Evolutionary conservation across 2,888 invertebrate species (phyloP), one percentile per base, ranked within the genome.

Genomic region (Azorinus chamasolen): DNA sequence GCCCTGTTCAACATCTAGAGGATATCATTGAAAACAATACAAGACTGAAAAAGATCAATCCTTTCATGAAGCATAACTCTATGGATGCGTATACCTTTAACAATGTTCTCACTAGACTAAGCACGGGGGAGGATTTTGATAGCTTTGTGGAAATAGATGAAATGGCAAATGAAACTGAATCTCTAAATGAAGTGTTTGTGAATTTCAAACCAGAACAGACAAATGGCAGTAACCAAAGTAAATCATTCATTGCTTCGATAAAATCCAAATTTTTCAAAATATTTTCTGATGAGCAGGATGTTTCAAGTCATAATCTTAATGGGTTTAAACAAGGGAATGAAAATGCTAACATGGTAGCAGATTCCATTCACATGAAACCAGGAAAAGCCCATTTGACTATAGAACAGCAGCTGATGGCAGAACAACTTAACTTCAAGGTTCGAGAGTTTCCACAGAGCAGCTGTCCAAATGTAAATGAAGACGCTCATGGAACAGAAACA

Each of bases 401-500:
- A 18, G 76, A 80, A 58, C 80, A 73, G 45, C 25, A 69, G 25
- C 51, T 54, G 37, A 54, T 76, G 22, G 80, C 80, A 10, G 43
- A 63, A 18, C 57, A 65, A 59, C 51, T 81, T 3, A 77, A 75
- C 46, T 87, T 87, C 72, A 74, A 73, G 43, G 87, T 87, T 14
- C 74, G 89, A 48, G 83, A 88, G 54, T 89, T 89, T 74, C 89
- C 89, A 18, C 71, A 75, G 57, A 89, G 89, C 57, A 89, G 89
- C 46, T 80, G 81, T 62, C 81, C 59, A 25, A 75, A 75, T 22
- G 6, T 18, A 14, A 16, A 32, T 32, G 32, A 32, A 32, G 32
- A 32, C 32, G 32, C 4, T 10, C 32, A 32, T 4, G 32, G 5
- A 4, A 32, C 10, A 32, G 5, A 32, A 32, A 32, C 32, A 32